Base-by-base conservation (phyloP, 2,113 vertebrate genomes). In the Fulmarus glacialis region DNA sequence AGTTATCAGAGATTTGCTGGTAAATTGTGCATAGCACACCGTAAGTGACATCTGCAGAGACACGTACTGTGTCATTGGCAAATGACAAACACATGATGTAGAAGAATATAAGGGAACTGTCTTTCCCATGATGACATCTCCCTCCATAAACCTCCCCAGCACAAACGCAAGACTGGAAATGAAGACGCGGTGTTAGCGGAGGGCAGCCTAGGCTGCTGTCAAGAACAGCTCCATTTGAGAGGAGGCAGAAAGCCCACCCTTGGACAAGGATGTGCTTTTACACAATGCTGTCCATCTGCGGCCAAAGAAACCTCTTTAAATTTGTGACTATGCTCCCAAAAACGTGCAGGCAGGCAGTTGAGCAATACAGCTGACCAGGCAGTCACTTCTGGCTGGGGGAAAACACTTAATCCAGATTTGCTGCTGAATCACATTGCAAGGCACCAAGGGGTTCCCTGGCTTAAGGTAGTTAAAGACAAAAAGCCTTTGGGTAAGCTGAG, bases 261-360 rank as follows among this genome's bases (percentile, higher is more conserved):
- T n/a, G 64, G 47, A 36, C 60, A 82, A 52, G 52, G 60, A 67
- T 20, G 7, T 18, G 68, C 30, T 63, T 84, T 87, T 40, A 50
- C 52, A 24, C 34, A 55, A 4, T 0, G 0, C 15, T 55, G 11
- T 78, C 50, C 34, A 11, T 34, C 66, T 60, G 11, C 15, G 40
- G n/a, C 30, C 40, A 56, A 53, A 71, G 70, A 38, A 90, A 63
- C 8, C n/a, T 55, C 23, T n/a, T n/a, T 7, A 24, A 6, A 17
- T 47, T 23, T 64, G 60, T 75, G 52, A 16, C 38, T 26, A 3
- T 22, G 48, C 38, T 68, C 68, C 60, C 60, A 63, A 38, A 67
- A 53, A 1, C n/a, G 24, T 18, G 12, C 19, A 42, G 68, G 59
- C 40, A 82, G 55, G 17, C 0, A 0, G 38, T 1, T 36, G 59